These are phyloP conservation scores for Rhinoptilus africanus DNA, from an alignment of 2,113 vertebrate genomes.

Conservation along the genomic window DNA sequence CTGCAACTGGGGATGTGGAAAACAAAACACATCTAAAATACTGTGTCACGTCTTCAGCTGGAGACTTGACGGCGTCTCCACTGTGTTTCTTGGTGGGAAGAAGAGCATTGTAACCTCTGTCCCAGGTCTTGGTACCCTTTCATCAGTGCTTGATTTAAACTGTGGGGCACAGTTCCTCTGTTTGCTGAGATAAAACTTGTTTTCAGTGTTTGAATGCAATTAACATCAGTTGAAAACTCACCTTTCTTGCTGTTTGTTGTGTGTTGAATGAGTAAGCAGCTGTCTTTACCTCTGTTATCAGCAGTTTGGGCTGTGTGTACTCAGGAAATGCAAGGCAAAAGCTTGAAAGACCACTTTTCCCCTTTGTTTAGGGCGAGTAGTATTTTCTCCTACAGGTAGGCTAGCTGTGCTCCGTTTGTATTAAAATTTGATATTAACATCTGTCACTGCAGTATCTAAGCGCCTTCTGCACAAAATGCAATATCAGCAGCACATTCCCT, in stretches of 20 bases:
- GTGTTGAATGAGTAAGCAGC: constrained; percentile 71
- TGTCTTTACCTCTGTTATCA: constrained; percentile 52
- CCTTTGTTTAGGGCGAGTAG: background rate
- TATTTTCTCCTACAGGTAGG: background rate
- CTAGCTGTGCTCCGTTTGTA: background rate
- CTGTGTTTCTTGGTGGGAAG: background rate
- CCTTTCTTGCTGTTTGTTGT: constrained; percentile 16
- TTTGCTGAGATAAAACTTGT: constrained; percentile 63
- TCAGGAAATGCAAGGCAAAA: background rate
- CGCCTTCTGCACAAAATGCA: background rate
- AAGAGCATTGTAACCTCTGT: accelerated
- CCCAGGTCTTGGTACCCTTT: constrained; percentile 5
- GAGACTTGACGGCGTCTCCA: background rate
- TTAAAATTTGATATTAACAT: background rate
- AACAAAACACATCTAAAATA: background rate
- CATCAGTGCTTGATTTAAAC: constrained; percentile 48
- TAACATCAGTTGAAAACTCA: constrained; percentile 51
- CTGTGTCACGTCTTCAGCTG: background rate
- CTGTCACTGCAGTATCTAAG: background rate
- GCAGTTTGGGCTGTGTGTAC: background rate
- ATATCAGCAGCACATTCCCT: accelerated
- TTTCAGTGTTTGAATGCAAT: constrained; percentile 48
- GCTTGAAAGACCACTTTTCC: background rate
- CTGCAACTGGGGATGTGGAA: background rate
- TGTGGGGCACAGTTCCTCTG: background rate